Evolutionary conservation across 1,140 invertebrate species (phyloP), one percentile per base, ranked within the genome.

Genomic region (Holotrichia oblita): DNA sequence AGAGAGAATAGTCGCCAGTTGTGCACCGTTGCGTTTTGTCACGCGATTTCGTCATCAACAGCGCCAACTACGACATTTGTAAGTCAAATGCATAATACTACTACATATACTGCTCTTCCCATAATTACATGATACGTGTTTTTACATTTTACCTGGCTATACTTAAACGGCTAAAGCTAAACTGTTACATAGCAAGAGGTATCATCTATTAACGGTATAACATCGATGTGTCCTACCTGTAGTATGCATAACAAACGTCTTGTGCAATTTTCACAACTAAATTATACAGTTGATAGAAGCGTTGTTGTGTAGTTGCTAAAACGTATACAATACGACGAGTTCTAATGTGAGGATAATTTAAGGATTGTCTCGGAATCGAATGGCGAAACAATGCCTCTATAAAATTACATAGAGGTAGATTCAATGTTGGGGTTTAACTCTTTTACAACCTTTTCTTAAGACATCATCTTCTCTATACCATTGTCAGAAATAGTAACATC

Each of bases 1-100:
- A 10, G 44, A 48, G 48, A 55, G 48, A 55, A 55, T 55, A 17
- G 48, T 55, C 48, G 48, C 14, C 48, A 55, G 48, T 55, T 55
- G 48, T 17, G 48, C 14, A 55, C n/a, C 48, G 48, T 17, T 55
- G 48, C 9, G 2, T 55, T 17, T 17, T 55, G 48, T 55, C 48
- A 55, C 48, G 48, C 48, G 48, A 55, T 55, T 55, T 55, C 48
- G 48, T 55, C 48, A 55, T 55, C 48, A 55, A 17, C 48, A 55
- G n/a, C 48, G 48, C n/a, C 48, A 17, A 17, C 14, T 55, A 55
- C 48, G 48, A 55, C 48, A 55, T 55, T 55, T 17, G 48, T 55
- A 55, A 55, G 48, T 55, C 48, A 55, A 55, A 7, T 7, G 48
- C 27, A 34, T 34, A 34, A 34, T 34, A 34, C 27, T 34, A 17